Conservation (phyloP, 2,113 vertebrate genomes). For the Apistogramma diplotaenia region DNA sequence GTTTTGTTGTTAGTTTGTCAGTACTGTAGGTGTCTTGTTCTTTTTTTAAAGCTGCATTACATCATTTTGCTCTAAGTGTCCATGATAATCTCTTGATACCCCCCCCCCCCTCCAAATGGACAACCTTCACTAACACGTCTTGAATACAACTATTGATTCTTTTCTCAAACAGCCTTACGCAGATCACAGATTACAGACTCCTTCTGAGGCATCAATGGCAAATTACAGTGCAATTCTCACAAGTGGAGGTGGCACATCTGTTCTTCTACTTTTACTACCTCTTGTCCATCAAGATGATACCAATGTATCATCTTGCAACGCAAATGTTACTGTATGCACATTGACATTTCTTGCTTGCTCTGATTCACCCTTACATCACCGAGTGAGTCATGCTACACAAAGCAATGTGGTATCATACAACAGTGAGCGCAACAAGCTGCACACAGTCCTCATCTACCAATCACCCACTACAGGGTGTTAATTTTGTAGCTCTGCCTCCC, state of each 20-base stretch:
- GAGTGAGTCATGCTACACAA: slow-evolving; percentile 24
- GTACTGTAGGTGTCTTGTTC: background rate
- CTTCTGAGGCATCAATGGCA: slow-evolving; percentile 14
- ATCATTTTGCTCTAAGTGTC: background rate
- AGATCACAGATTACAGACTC: background rate
- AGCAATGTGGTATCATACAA: slow-evolving; percentile 12
- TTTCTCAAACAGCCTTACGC: slow-evolving; percentile 1
- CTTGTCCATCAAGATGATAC: background rate
- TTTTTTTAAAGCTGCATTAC: background rate
- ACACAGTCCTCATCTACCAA: slow-evolving; percentile 16
- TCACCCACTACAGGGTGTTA: slow-evolving; percentile 27
- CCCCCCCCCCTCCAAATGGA: background rate
- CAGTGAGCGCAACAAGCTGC: slow-evolving; percentile 22
- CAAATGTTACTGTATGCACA: background rate
- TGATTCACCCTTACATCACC: slow-evolving; percentile 49
- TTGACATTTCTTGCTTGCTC: slow-evolving; percentile 8
- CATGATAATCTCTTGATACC: background rate
- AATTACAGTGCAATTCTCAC: slow-evolving; percentile 4
- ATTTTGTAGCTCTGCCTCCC: slow-evolving; percentile 3
- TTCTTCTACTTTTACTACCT: background rate
- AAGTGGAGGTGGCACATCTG: slow-evolving; percentile 21
- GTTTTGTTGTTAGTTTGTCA: slow-evolving; percentile 43
- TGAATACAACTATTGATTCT: slow-evolving; percentile 21
- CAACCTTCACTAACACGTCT: slow-evolving; percentile 9
- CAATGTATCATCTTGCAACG: background rate